A percentile compares a stretch with the other conserved stretches of the same genome.
These are phyloP conservation scores for Aromia moschata DNA, from an alignment of 2,888 invertebrate genomes.

Conservation along the genomic window DNA sequence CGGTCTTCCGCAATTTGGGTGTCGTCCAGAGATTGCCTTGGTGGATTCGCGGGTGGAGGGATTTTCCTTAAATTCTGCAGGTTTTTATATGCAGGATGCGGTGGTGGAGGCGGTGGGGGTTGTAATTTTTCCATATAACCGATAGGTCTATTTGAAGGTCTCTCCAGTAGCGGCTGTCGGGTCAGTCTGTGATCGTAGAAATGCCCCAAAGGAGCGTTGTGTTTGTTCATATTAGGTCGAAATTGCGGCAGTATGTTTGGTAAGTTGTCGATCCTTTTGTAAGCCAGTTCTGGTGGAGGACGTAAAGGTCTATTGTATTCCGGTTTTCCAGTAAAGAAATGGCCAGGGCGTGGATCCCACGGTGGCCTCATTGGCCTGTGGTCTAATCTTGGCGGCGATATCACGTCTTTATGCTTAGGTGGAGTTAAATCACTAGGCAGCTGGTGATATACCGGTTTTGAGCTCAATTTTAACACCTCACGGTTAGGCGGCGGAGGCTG, in stretches of 20 bases:
- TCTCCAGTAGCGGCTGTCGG: conserved; percentile 60
- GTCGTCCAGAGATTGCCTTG: conserved; percentile 33
- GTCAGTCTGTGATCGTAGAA: conserved; percentile 51
- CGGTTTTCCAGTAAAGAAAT: conserved; percentile 61
- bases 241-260: conserved; percentile 79
- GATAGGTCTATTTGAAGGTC: conserved; percentile 61
- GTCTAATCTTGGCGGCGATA: conserved; percentile 41
- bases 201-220: conserved; percentile 35
- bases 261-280: conserved; percentile 61
- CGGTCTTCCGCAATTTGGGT: conserved; percentile 47
- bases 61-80: conserved; percentile 66
- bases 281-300: conserved; percentile 56
- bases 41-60: conserved; percentile 16
- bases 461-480: conserved; percentile 59
- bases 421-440: conserved; percentile 64
- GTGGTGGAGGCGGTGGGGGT: conserved; percentile 59
- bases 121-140: conserved; percentile 62
- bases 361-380: conserved; percentile 60
- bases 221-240: conserved; percentile 71
- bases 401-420: conserved; percentile 56
- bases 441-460: conserved; percentile 62
- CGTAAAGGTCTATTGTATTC: conserved; percentile 61
- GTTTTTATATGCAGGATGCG: conserved; percentile 55
- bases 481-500: conserved; percentile 42
- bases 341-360: conserved; percentile 64